Base-by-base conservation (phyloP, 2,888 invertebrate genomes). In the Drosophila colorata region DNA sequence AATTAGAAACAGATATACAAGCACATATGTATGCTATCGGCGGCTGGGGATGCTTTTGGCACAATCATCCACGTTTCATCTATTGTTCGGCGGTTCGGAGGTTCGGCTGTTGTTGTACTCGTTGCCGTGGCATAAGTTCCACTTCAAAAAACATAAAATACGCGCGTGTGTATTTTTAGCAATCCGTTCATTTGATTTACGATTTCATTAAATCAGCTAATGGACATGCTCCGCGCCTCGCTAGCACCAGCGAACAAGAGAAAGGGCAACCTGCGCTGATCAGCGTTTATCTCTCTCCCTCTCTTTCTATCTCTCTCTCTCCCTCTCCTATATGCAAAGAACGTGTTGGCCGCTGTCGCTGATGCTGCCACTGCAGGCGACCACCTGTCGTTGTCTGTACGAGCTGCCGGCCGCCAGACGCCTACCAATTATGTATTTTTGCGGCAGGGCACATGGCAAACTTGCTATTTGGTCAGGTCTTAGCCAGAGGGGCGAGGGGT, bases 361-460 rank as follows among this genome's bases (percentile, higher is more conserved):
- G 31, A 11, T 13, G 33, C 28, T 9, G 28, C 44, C 49, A 52
- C 58, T 74, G 70, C 65, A 70, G 46, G 35, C 76, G 81, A 89
- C 90, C 90, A 90, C 90, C 90, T 90, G 90, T 87, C 90, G 87
- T 78, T 90, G 90, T 90, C 90, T 81, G 64, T 90, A 78, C 43
- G 48, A 65, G 47, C 59, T 71, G 65, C 69, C 76, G 61, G 66
- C 51, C 53, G 67, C 69, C 85, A 74, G 80, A 87, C 80, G 68
- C 70, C 81, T 80, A 74, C 86, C 84, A 83, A 88, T 88, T 88
- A 88, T 82, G 77, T 70, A 61, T 59, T 43, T 55, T 49, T 59
- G 44, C 56, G 49, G 37, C 51, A 23, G 43, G 43, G 59, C 68
- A 48, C 25, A 38, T 61, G 76, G 71, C 61, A 55, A 38, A 47